Percentiles rank a stretch among this genome's conserved stretches.
These are phyloP conservation scores for Channa striata DNA, from an alignment of 2,797 vertebrate species.

Conservation along the genomic window DNA sequence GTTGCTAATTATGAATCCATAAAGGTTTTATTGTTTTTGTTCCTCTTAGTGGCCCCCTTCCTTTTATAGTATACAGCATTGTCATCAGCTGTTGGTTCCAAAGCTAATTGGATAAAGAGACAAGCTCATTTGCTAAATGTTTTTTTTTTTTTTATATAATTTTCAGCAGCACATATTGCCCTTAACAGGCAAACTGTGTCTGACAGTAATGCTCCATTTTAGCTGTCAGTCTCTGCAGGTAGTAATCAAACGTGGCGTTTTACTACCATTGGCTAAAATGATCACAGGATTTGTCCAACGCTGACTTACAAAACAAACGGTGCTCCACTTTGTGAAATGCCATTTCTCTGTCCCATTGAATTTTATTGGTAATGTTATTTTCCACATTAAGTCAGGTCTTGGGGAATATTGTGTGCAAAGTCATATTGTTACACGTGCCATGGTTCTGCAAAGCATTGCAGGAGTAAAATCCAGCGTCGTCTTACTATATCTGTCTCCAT, in stretches of 20 bases:
- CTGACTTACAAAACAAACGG: conserved; percentile 35
- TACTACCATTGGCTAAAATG: conserved; percentile 29
- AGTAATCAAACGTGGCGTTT: conserved; percentile 23
- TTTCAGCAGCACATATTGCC: conserved; percentile 43
- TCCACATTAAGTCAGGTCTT: conserved; percentile 42
- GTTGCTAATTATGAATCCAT: conserved; percentile 31
- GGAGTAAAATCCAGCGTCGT: conserved; percentile 70
- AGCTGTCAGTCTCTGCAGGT: conserved; percentile 50
- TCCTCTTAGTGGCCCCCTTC: conserved; percentile 4
- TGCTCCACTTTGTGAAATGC: conserved; percentile 12
- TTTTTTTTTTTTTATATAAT: conserved; percentile 47
- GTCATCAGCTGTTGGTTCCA: conserved; percentile 52
- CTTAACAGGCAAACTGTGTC: conserved; percentile 40
- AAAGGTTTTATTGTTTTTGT: conserved; percentile 16
- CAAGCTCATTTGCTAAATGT: conserved; percentile 50
- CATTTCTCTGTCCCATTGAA: conserved; percentile 5
- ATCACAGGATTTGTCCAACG: conserved; percentile 29
- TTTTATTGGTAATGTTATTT: conserved; percentile 24
- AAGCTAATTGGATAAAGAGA: conserved; percentile 66
- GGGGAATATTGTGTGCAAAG: conserved; percentile 39
- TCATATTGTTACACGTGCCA: conserved; percentile 63
- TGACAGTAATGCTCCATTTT: conserved; percentile 53
- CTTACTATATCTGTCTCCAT: conserved; percentile 75
- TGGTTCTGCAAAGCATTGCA: conserved; percentile 71
- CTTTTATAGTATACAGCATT: conserved; percentile 43